Base-by-base conservation (phyloP, 64 coral and sea anemone genomes). In the Porites lutea region DNA sequence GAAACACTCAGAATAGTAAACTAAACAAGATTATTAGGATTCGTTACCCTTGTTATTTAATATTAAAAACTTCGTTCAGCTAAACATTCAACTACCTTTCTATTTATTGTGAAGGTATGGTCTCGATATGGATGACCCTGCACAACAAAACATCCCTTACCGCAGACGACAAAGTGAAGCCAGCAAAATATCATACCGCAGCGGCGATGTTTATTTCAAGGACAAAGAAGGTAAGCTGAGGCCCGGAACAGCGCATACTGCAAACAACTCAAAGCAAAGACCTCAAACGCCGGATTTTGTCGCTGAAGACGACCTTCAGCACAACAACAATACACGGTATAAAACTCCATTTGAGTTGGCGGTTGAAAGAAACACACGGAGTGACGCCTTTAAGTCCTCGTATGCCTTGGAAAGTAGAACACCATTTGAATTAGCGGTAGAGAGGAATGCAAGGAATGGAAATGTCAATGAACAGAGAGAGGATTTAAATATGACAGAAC, bases 131-230 rank as follows among this genome's bases (percentile, higher is more conserved):
- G 54, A 82, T 59, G 79, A 60, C 4, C 61, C 61, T 22, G 19
- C 50, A 15, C 54, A 79, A 2, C 57, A 4, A 5, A 45, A 83
- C 27, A 21, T 14, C 7, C 68, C 19, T 14, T n/a, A 44, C 3
- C 6, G 37, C 18, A 79, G 48, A 52, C 50, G 79, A 23, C 82
- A 68, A 0, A 70, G 78, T 43, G 67, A 19, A 13, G 65, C 37
- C 6, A 92, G 82, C 22, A 92, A 87, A 13, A 20, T 92, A 48
- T 77, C 71, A 51, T 87, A 92, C 73, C 78, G 71, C 58, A 79
- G 16, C 61, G 91, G 91, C 6, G 91, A 92, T 58, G 91, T 92
- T 3, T 87, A 77, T 63, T 92, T 87, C 71, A 86, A 79, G n/a
- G 91, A 79, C 73, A 92, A 78, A 65, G 58, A 87, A 2, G 83